Base-by-base conservation (phyloP, 2,888 invertebrate genomes). In the Cephalotes varians region DNA sequence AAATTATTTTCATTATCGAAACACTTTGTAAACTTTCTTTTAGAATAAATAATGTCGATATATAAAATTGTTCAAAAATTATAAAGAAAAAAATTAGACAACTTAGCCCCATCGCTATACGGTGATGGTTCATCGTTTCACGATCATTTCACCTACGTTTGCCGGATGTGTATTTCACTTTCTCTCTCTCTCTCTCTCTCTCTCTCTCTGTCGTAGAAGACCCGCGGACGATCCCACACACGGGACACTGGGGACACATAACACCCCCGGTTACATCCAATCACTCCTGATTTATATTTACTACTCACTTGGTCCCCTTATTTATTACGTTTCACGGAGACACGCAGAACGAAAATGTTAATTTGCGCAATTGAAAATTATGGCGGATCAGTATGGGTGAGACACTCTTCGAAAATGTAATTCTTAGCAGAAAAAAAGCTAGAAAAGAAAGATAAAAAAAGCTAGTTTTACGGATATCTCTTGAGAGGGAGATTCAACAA, bases 231-330 rank as follows among this genome's bases (percentile, higher is more conserved):
- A 92, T 92, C 93, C 94, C 93, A 89, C 93, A 94, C 94, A 94
- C 93, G 93, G 94, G 92, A 92, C 94, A 91, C 94, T 92, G 92
- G 94, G 94, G 94, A 94, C 94, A 93, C 94, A 94, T 94, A 94
- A 94, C 94, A 92, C 92, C 93, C 94, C 94, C 93, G 92, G 94
- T 94, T 94, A 94, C 94, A 94, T 94, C 94, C 94, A 94, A 94
- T 94, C 94, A 93, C 94, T 94, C 94, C 94, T 94, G 94, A 94
- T 94, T 94, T 94, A 94, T 94, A 94, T 94, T 94, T 94, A 94
- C 94, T 94, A 93, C 93, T 93, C 93, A 93, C 93, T 93, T 93
- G 92, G 77, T 90, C 92, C 93, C 89, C 93, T 94, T 94, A 94
- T 94, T 94, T 94, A 94, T 94, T 91, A 93, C 91, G 91, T 91